Conservation (phyloP, 2,113 vertebrate genomes). For the Amblyornis subalaris region DNA sequence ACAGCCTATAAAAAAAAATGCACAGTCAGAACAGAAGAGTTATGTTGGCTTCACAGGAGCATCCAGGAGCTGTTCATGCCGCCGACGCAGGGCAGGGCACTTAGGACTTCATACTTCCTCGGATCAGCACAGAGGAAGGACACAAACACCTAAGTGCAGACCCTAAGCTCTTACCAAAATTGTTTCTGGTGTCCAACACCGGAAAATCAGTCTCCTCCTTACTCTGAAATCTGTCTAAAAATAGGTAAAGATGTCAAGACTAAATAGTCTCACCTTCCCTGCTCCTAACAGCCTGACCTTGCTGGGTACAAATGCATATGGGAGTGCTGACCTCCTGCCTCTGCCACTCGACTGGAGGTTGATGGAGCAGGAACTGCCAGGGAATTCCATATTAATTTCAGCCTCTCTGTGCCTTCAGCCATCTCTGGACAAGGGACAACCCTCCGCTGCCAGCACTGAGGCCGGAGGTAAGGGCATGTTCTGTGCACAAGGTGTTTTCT, state of each 20-base stretch:
- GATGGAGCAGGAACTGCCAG: neutral
- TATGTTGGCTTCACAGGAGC: neutral
- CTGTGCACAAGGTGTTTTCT: fast-evolving
- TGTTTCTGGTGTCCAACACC: fast-evolving
- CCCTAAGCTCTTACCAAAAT: neutral
- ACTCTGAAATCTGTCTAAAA: neutral
- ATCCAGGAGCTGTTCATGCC: neutral
- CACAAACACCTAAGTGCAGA: neutral
- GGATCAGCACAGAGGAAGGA: neutral
- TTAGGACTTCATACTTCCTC: neutral
- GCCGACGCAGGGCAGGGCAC: neutral
- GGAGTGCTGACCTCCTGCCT: fast-evolving
- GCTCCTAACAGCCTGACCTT: neutral
- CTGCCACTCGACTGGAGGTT: fast-evolving
- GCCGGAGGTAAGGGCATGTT: fast-evolving
- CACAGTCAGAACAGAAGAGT: neutral
- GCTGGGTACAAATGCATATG: fast-evolving
- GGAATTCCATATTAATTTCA: neutral
- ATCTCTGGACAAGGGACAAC: fast-evolving
- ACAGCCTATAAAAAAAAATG: neutral
- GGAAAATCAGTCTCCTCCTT: neutral
- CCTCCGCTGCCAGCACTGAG: neutral
- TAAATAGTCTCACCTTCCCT: too few relatives aligned
- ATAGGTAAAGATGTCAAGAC: neutral
- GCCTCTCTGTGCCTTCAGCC: neutral